A percentile compares a stretch with the other conserved stretches of the same genome.
These are phyloP conservation scores for Papilio glaucus DNA, from an alignment of 1,140 invertebrate genomes.

Conservation along the genomic window DNA sequence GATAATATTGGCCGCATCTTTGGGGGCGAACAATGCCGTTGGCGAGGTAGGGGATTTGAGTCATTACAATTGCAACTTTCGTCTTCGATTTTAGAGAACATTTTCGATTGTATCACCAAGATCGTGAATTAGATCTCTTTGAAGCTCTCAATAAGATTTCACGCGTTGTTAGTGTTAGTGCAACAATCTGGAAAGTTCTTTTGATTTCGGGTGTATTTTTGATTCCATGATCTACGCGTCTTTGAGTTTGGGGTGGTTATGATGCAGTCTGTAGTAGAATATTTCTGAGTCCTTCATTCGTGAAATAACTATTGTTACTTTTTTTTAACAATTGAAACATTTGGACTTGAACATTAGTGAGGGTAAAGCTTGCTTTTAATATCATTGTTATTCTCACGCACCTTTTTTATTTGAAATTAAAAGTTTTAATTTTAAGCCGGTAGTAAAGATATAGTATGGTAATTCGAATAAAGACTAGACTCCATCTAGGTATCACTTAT, in stretches of 20 bases:
- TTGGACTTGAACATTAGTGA: too few species aligned
- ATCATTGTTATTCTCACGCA: too few species aligned
- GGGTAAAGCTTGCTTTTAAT: too few species aligned
- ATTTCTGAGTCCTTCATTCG: slow-evolving; percentile 33
- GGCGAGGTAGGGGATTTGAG: slow-evolving; percentile 34
- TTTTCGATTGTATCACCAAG: slow-evolving; percentile 41
- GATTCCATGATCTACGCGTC: slow-evolving; percentile 70
- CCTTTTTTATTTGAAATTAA: too few species aligned
- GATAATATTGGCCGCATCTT: slow-evolving; percentile 60
- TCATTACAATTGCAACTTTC: slow-evolving; percentile 45
- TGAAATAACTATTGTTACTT: neutral
- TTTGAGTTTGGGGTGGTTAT: slow-evolving; percentile 60
- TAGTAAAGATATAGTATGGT: too few species aligned
- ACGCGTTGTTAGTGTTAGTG: slow-evolving; percentile 77
- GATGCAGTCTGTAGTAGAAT: slow-evolving; percentile 48
- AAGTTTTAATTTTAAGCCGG: too few species aligned
- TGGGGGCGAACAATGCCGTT: slow-evolving; percentile 53
- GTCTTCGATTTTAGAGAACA: slow-evolving; percentile 32
- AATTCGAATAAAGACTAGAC: too few species aligned
- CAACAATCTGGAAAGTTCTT: slow-evolving; percentile 73
- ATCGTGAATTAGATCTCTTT: slow-evolving; percentile 71
- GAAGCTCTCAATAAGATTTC: slow-evolving; percentile 77
- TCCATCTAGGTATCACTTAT: too few species aligned
- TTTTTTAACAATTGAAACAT: neutral
- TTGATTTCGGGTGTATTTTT: slow-evolving; percentile 78